A percentile compares a stretch with the other conserved stretches of the same genome.
These are phyloP conservation scores for Drosophila virilis DNA, from an alignment of 1,140 invertebrate species.

Conservation along the genomic window DNA sequence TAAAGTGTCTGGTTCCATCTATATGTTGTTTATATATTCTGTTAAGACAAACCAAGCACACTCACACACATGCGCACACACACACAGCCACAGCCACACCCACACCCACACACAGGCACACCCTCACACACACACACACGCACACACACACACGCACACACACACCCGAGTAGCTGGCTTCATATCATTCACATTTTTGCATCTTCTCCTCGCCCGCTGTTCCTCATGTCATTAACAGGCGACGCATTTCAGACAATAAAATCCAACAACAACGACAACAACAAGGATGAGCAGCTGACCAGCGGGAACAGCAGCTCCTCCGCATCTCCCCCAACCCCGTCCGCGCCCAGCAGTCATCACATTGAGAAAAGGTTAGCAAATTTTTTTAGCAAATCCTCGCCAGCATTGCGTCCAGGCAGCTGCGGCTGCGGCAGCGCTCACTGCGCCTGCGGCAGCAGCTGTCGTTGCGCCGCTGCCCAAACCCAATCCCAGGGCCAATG, in stretches of 20 bases:
- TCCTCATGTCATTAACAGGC: conserved; percentile 81
- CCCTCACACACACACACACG: conserved; percentile 5
- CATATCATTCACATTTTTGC: conserved; percentile 63
- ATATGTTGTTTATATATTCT: not conserved
- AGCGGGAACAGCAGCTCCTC: conserved; percentile 18
- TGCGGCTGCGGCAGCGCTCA: conserved; percentile 52
- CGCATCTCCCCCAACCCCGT: no score
- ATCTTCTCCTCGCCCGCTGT: conserved; percentile 42
- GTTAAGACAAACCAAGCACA: conserved; percentile 14
- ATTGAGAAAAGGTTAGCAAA: conserved; percentile 78
- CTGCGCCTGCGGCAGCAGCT: conserved; percentile 54
- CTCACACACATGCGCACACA: conserved; percentile 18
- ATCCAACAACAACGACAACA: conserved; percentile 4
- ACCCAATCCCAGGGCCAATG: not conserved
- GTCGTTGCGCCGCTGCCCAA: conserved; percentile 29
- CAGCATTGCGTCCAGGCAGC: conserved; percentile 1
- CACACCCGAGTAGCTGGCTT: conserved; percentile 40
- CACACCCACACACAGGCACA: conserved; percentile 10
- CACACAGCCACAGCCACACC: conserved; percentile 4
- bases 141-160: conserved; percentile 20
- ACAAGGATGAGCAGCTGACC: conserved; percentile 21
- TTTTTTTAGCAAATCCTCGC: conserved; percentile 19
- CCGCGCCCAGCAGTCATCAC: conserved; percentile 32
- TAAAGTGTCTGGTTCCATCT: no score
- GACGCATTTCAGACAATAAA: conserved; percentile 84